Evolutionary conservation across 2,888 invertebrate genomes (phyloP).

Genomic region (Parnassius mnemosyne): DNA sequence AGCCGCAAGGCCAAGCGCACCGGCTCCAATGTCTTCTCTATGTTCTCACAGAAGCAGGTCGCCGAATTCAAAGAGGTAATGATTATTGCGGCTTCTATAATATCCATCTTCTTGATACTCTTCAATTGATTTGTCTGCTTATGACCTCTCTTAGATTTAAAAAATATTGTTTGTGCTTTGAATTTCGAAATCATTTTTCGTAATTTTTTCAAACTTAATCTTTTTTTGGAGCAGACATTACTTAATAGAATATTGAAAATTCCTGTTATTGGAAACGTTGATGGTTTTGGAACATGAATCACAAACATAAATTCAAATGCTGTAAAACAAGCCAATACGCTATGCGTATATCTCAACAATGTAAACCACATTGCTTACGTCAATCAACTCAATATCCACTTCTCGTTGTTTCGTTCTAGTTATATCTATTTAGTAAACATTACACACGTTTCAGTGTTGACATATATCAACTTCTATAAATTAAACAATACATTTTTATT

Average conservation of each 20-base stretch:
- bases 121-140: too few relatives aligned
- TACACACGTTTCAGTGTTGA: slow-evolving; percentile 20
- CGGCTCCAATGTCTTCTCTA: slow-evolving; percentile 97
- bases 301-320: background rate
- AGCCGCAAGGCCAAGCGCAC: slow-evolving; percentile 92
- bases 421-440: slow-evolving; percentile 55
- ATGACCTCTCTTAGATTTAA: too few relatives aligned
- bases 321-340: background rate
- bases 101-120: too few relatives aligned
- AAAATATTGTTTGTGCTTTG: too few relatives aligned
- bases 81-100: too few relatives aligned
- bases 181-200: too few relatives aligned
- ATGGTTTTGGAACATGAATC: too few relatives aligned
- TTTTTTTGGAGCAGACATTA: too few relatives aligned
- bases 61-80: slow-evolving; percentile 97
- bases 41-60: slow-evolving; percentile 97
- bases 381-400: background rate
- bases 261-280: too few relatives aligned
- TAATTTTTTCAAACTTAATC: too few relatives aligned
- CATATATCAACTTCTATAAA: background rate
- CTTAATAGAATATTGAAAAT: too few relatives aligned
- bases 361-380: background rate
- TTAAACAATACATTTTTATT: slow-evolving; percentile 13
- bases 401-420: background rate
- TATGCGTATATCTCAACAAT: slow-evolving; percentile 28